Evolutionary conservation across 2,888 invertebrate genomes (phyloP), one percentile per base, ranked within the genome.

Genomic region (Polydesmus complanatus): DNA sequence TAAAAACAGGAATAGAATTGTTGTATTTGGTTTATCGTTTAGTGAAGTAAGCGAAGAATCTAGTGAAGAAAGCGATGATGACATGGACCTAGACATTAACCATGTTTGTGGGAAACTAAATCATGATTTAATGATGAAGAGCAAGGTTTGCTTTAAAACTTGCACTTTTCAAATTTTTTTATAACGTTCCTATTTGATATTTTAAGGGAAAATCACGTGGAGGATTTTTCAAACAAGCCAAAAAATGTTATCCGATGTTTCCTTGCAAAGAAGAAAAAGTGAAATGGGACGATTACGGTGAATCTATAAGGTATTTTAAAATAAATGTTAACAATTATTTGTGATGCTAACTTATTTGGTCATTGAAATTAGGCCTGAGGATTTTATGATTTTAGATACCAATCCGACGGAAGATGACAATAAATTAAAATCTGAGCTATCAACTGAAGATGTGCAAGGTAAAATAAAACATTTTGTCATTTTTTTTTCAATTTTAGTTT

Each of bases 181-280:
- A 18, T 14, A 14, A 22, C 5, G 26, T 21, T 54, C n/a, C 26
- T 18, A 18, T 52, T 55, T 57, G 49, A 61, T 63, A n/a, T 47
- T 56, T 68, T 68, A 50, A 74, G 72, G 71, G 63, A 22, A 63
- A 57, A 67, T 81, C 74, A 71, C 82, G 82, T 67, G 81, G 79
- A 66, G 88, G 90, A 60, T 90, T 90, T 70, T 91, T 90, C 72
- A 91, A 91, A 73, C 86, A 77, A 66, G 86, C 83, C 60, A 89
- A 93, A 76, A 88, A 93, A 61, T 88, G 92, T 68, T 89, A 93
- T 74, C 95, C 95, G 0, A 96, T 97, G 90, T 98, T 89, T 76
- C 97, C 96, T 1, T 88, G 85, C 71, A 83, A 85, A 54, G 96
- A 97, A 73, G 94, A 95, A 63, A 85, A 92, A 71, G 80, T 93